A percentile compares a stretch with the other conserved stretches of the same genome.
Conservation (phyloP, 92 coral and sea anemone genomes). For the Virgularia gustaviana region DNA sequence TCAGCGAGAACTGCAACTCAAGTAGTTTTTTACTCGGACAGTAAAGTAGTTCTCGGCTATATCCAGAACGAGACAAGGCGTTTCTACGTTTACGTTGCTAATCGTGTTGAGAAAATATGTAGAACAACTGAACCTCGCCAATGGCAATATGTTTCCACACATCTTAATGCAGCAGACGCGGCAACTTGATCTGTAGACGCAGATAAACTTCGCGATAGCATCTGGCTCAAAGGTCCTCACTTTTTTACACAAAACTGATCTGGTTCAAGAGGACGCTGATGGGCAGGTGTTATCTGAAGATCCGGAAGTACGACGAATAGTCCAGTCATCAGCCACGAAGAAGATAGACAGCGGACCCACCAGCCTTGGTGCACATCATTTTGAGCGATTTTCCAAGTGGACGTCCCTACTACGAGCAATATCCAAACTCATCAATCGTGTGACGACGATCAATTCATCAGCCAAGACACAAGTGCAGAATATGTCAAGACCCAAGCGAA, state of each 20-base stretch:
- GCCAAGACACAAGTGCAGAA: too few relatives aligned
- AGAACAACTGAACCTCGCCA: conserved; percentile 44
- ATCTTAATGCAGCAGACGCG: conserved; percentile 45
- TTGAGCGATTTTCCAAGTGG: conserved; percentile 31
- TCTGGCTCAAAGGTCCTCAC: conserved; percentile 48
- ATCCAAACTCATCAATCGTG: too few relatives aligned
- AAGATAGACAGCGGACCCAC: not conserved
- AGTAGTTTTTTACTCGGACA: too few relatives aligned
- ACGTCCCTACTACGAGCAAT: too few relatives aligned
- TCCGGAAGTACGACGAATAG: conserved; percentile 25
- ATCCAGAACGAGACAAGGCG: too few relatives aligned
- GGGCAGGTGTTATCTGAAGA: conserved; percentile 2
- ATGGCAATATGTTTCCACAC: conserved; percentile 45
- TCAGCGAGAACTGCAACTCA: conserved; percentile 20
- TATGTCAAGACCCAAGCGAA: not conserved
- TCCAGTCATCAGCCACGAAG: conserved; percentile 14
- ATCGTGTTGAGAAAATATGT: too few relatives aligned
- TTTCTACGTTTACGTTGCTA: too few relatives aligned
- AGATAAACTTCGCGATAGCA: conserved; percentile 30
- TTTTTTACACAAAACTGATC: conserved; percentile 20
- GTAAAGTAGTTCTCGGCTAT: too few relatives aligned
- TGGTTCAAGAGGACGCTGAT: conserved; percentile 3
- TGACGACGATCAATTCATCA: too few relatives aligned
- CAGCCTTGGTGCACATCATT: conserved; percentile 14
- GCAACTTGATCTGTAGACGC: conserved; percentile 51